Evolutionary conservation across 1,140 invertebrate species (phyloP).

Genomic region (Pseudomyrmex gracilis): DNA sequence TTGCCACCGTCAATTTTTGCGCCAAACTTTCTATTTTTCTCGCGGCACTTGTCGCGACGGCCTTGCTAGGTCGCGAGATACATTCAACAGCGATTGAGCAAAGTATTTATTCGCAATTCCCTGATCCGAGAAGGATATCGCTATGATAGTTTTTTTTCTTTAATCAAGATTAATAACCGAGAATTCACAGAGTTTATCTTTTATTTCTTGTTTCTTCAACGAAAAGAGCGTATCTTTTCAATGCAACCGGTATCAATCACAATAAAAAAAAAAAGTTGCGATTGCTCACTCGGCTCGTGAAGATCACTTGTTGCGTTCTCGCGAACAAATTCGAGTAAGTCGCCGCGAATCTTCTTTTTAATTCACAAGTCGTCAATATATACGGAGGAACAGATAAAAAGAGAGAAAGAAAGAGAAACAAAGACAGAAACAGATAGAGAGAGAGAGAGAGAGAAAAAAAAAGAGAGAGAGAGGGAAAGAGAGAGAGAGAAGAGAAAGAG

Average conservation of each 20-base stretch:
- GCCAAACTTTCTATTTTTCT: not conserved
- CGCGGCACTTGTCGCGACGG: not conserved
- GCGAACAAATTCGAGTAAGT: conserved; percentile 9
- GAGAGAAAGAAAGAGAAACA: not conserved
- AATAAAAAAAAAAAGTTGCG: not conserved
- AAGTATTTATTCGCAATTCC: no score
- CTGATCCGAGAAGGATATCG: no score
- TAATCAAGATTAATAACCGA: not conserved
- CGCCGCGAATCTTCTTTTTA: conserved; percentile 29
- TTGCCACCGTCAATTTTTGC: not conserved
- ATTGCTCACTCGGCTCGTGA: not conserved
- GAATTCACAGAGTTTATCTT: not conserved
- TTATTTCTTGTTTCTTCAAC: not conserved
- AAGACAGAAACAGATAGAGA: not conserved
- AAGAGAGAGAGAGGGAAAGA: not conserved
- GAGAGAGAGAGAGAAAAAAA: not conserved
- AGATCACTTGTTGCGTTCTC: conserved; percentile 43
- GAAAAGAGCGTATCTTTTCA: not conserved
- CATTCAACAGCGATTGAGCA: no score
- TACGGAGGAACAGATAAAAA: not conserved
- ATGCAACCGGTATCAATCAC: conserved; percentile 1
- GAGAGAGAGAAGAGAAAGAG: not conserved
- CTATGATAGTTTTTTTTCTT: not conserved
- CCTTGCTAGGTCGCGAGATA: not conserved
- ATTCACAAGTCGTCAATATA: conserved; percentile 16